phyloP scores from a whole-genome alignment of 2,888 invertebrate genomes.

The Eupithecia exiguata region DNA sequence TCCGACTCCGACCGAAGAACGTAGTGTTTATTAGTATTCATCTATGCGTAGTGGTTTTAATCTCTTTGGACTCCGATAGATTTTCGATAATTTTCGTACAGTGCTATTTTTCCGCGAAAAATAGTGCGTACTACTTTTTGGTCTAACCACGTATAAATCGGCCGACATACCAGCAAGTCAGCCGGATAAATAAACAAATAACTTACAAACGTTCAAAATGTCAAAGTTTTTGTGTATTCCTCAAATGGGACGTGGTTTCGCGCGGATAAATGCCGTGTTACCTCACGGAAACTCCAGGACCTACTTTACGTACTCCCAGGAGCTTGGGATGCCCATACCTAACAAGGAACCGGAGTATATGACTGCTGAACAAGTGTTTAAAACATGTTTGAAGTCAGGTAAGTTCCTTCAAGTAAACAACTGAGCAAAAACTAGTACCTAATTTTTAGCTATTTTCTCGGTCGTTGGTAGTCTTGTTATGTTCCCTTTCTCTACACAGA shows the following conservation, averaged over 20 bases:
- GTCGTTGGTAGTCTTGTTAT: background rate
- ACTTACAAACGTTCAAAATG: conserved; percentile 26
- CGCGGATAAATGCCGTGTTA: conserved; percentile 66
- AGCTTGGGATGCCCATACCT: conserved; percentile 89
- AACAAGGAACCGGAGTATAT: conserved; percentile 89
- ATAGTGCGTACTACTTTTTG: too few relatives aligned
- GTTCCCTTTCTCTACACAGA: background rate
- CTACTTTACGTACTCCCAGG: conserved; percentile 91
- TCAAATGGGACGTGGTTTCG: conserved; percentile 64
- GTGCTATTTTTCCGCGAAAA: too few relatives aligned
- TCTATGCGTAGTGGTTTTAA: too few relatives aligned
- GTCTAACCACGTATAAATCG: background rate
- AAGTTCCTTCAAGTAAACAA: conserved; percentile 54
- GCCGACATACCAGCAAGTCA: background rate
- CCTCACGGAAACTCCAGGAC: conserved; percentile 71
- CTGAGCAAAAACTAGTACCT: background rate
- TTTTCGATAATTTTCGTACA: too few relatives aligned
- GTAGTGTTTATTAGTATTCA: too few relatives aligned
- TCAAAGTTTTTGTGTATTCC: conserved; percentile 66
- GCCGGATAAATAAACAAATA: background rate
- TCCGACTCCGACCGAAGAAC: too few relatives aligned
- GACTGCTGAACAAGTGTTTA: conserved; percentile 90
- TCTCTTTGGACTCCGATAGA: too few relatives aligned
- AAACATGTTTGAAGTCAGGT: conserved; percentile 91
- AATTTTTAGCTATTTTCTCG: background rate